Evolutionary conservation across 2,888 invertebrate genomes (phyloP), one percentile per base, ranked within the genome.

Genomic region (Diarsia dahlii): DNA sequence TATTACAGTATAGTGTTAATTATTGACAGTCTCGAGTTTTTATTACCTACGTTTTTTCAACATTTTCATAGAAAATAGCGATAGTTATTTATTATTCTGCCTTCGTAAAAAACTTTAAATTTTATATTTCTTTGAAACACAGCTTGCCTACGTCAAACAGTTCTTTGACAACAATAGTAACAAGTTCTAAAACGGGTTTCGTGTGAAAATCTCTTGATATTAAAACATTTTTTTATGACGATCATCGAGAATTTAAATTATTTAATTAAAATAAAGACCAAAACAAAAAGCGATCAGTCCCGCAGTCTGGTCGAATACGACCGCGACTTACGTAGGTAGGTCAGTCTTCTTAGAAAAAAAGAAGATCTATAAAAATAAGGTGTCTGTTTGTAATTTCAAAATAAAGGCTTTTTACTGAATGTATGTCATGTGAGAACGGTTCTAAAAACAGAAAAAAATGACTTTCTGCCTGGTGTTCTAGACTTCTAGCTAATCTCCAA

Each of bases 81-180:
- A 60, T 12, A 20, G 15, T 20, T 50, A 54, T 46, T 23, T 52
- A n/a, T n/a, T 39, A 18, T 3, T 56, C 15, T 23, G 10, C 10
- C 18, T 46, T 52, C 2, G 6, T n/a, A n/a, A n/a, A n/a, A n/a
- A n/a, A n/a, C n/a, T n/a, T n/a, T n/a, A n/a, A n/a, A n/a, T n/a
- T 15, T 23, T n/a, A n/a, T 18, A 12, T 23, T 28, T 54, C 13
- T 34, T 18, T 52, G 13, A 28, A 62, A 39, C 2, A 39, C 39
- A 45, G 45, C 39, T 28, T 15, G 34, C 0, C 18, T 64, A 65
- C 67, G 80, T 73, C 60, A 64, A 28, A 28, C 2, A 45, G 45
- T 28, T 39, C 39, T 39, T 8, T 73, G 56, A 45, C 28, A 80
- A 84, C 74, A 84, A 84, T 84, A 62, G 62, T 20, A 82, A 84